These are phyloP conservation scores for Chloroceryle aenea DNA, from an alignment of 2,113 vertebrate genomes.

Conservation along the genomic window DNA sequence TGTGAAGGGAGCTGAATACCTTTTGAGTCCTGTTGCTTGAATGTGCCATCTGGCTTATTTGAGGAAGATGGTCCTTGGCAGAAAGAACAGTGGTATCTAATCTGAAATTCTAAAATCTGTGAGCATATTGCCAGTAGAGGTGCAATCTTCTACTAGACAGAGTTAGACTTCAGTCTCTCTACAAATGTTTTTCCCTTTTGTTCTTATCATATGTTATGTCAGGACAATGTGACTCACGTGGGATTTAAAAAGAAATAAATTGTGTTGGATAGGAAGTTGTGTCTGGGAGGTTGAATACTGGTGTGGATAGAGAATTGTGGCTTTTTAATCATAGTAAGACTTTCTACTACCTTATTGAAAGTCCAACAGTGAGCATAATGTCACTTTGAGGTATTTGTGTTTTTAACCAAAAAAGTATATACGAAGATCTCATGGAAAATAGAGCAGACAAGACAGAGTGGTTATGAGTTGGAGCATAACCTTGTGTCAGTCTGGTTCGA, in stretches of 20 bases:
- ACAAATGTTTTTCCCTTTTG: neutral
- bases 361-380: neutral
- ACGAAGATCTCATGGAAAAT: neutral
- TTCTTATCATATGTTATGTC: slow-evolving; percentile 20
- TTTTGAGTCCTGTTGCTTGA: slow-evolving; percentile 12
- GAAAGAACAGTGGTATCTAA: slow-evolving; percentile 12
- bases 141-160: slow-evolving; percentile 10
- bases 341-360: neutral
- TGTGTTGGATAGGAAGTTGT: neutral
- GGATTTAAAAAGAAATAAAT: neutral
- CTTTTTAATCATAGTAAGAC: neutral
- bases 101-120: slow-evolving; percentile 43
- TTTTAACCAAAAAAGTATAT: neutral
- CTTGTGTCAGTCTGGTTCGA: neutral
- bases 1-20: neutral
- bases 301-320: neutral
- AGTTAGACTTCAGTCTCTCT: slow-evolving; percentile 52
- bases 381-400: neutral
- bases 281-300: neutral
- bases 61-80: slow-evolving; percentile 29
- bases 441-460: neutral
- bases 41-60: slow-evolving; percentile 28
- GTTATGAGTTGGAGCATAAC: neutral
- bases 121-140: slow-evolving; percentile 31
- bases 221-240: neutral